Evolutionary conservation across 2,888 invertebrate genomes (phyloP).

Genomic region (Isoperla grammatica): DNA sequence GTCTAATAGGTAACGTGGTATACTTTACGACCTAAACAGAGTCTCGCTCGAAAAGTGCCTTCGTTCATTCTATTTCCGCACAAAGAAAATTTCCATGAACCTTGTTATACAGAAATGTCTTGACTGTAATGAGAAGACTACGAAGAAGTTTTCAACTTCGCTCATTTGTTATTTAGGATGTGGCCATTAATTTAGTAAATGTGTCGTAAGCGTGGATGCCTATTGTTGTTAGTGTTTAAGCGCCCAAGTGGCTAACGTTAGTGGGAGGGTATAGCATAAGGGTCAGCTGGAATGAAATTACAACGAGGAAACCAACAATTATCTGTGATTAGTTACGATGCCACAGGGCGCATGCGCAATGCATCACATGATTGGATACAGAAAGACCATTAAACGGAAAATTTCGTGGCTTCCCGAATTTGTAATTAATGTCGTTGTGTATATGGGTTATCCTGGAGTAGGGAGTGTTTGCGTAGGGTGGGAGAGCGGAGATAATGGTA

Average conservation of each 20-base stretch:
- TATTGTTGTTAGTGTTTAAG: too few relatives aligned
- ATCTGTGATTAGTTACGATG: conserved; percentile 18
- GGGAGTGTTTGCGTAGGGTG: conserved; percentile 14
- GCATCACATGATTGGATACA: conserved; percentile 20
- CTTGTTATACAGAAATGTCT: too few relatives aligned
- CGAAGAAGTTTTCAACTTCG: too few relatives aligned
- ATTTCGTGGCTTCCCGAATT: conserved; percentile 22
- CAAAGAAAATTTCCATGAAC: too few relatives aligned
- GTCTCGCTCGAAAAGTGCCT: too few relatives aligned
- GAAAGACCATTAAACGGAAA: conserved; percentile 22
- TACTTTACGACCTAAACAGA: too few relatives aligned
- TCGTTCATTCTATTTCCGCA: too few relatives aligned
- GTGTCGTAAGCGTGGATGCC: too few relatives aligned
- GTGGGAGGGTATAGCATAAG: neutral
- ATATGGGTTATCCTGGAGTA: conserved; percentile 13
- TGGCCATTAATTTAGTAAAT: too few relatives aligned
- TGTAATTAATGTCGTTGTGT: conserved; percentile 24
- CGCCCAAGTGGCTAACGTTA: conserved; percentile 12
- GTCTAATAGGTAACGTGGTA: too few relatives aligned
- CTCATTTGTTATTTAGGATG: too few relatives aligned
- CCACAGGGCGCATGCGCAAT: conserved; percentile 4
- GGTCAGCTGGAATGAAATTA: conserved; percentile 14
- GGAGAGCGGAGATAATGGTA: conserved; percentile 13
- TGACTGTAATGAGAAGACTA: too few relatives aligned
- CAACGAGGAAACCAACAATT: conserved; percentile 17